These are phyloP conservation scores for Chelmon rostratus DNA, from an alignment of 2,797 vertebrate species.

Conservation along the genomic window DNA sequence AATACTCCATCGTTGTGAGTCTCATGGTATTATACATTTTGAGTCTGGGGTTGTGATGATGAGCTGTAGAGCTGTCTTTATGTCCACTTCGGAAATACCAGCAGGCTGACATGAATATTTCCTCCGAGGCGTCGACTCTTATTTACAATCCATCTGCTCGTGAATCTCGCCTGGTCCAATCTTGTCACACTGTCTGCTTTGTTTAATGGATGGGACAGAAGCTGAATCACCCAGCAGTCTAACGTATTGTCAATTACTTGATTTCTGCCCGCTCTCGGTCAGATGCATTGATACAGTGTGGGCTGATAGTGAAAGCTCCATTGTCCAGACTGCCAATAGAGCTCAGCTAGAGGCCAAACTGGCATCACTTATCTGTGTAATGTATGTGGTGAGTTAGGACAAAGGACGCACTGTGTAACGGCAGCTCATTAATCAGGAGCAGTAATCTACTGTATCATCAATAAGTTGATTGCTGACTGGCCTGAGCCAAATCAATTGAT, in stretches of 20 bases:
- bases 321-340: conserved; percentile 56
- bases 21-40: neutral
- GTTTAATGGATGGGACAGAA: conserved; percentile 36
- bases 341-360: conserved; percentile 34
- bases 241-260: conserved; percentile 69
- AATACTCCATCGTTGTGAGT: neutral
- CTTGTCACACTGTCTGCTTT: conserved; percentile 12
- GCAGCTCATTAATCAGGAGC: conserved; percentile 57
- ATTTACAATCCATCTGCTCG: conserved; percentile 13
- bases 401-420: conserved; percentile 18
- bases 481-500: conserved; percentile 27
- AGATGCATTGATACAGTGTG: conserved; percentile 35
- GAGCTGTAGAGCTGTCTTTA: neutral
- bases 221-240: conserved; percentile 41
- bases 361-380: conserved; percentile 38
- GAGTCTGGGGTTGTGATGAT: neutral
- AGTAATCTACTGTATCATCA: conserved; percentile 61
- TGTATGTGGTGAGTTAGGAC: conserved; percentile 37
- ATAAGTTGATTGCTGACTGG: conserved; percentile 45
- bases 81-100: conserved; percentile 1
- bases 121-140: neutral
- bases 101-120: neutral
- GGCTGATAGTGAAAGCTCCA: conserved; percentile 50
- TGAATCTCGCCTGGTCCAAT: neutral
- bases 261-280: conserved; percentile 47